Percentiles rank a stretch among this genome's conserved stretches.
Conservation (phyloP, 2,888 invertebrate genomes). For the Ditula angustiorana region DNA sequence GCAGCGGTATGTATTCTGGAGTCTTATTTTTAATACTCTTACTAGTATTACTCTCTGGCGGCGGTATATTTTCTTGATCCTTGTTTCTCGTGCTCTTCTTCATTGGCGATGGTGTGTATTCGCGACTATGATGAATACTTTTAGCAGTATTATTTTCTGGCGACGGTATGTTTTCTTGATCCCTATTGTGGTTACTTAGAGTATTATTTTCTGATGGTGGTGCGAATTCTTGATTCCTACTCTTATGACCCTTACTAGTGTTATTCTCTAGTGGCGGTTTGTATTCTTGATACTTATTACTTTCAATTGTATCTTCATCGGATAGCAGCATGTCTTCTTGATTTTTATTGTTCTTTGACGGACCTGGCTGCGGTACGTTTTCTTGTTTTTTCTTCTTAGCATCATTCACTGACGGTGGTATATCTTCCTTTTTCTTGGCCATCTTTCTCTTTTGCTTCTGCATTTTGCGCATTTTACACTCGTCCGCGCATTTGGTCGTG, state of each 20-base stretch:
- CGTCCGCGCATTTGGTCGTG: conserved; percentile 87
- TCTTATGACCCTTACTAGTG: neutral
- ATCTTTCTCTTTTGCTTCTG: conserved; percentile 44
- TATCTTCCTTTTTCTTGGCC: neutral
- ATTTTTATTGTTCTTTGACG: neutral
- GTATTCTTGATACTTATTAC: neutral
- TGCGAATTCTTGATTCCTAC: neutral
- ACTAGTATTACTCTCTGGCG: conserved; percentile 43
- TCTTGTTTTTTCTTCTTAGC: neutral
- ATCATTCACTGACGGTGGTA: neutral
- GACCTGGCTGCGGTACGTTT: neutral
- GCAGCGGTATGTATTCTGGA: conserved; percentile 49
- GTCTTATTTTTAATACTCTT: conserved; percentile 36
- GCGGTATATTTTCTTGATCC: conserved; percentile 51
- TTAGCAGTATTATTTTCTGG: neutral
- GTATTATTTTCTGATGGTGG: neutral
- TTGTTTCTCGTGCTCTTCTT: conserved; percentile 37
- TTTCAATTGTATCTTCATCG: neutral
- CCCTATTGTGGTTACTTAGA: neutral
- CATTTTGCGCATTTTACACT: conserved; percentile 85
- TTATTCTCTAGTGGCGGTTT: neutral
- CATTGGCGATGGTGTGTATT: neutral
- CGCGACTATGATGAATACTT: neutral
- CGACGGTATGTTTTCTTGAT: neutral
- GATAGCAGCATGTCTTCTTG: neutral